Conservation (phyloP, 2,797 vertebrate genomes). For the Rousettus madagascariensis region DNA sequence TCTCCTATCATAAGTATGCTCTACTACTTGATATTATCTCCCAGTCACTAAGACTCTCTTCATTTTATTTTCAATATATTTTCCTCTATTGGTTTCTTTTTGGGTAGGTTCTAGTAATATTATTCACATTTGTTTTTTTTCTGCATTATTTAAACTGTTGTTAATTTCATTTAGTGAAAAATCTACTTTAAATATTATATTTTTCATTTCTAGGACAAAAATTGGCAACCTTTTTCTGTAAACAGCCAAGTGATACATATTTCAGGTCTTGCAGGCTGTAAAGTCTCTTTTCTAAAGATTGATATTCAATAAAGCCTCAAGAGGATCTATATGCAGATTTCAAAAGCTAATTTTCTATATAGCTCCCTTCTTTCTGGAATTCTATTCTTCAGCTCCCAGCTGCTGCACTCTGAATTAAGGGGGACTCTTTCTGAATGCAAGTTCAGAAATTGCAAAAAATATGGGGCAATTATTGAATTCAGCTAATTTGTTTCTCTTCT, state of each 20-base stretch:
- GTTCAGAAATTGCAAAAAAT: not conserved
- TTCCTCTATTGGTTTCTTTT: not conserved
- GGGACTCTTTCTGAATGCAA: not conserved
- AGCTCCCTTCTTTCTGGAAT: not conserved
- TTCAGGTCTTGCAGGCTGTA: not conserved
- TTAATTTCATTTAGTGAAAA: not conserved
- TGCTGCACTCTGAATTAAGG: not conserved
- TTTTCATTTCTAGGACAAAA: not conserved
- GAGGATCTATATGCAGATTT: not conserved
- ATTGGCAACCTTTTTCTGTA: not conserved
- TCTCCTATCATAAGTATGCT: not conserved
- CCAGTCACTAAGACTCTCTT: not conserved
- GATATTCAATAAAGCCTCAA: not conserved
- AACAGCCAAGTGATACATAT: not conserved
- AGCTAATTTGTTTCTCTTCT: not conserved
- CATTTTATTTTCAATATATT: not conserved
- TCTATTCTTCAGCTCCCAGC: not conserved
- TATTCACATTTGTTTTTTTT: conserved; percentile 26
- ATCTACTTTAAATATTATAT: not conserved
- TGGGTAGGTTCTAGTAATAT: not conserved
- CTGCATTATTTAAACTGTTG: not conserved
- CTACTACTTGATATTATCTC: not conserved
- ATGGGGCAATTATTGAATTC: not conserved
- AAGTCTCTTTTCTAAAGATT: not conserved
- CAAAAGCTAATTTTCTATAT: not conserved